Conservation (phyloP, 2,113 vertebrate genomes). For the Miniopterus natalensis region DNA sequence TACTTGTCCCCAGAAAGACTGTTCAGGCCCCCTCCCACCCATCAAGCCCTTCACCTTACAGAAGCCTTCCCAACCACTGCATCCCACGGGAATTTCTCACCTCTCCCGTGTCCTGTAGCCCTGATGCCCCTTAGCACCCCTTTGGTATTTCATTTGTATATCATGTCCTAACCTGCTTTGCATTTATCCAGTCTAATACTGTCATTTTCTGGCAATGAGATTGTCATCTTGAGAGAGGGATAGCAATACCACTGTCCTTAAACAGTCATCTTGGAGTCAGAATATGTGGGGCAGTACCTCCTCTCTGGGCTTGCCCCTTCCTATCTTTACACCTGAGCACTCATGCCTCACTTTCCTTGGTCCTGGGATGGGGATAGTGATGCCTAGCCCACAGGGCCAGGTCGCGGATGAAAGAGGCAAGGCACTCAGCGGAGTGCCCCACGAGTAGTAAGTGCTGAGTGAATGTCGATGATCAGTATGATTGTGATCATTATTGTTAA, state of each 20-base stretch:
- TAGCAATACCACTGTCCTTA: background rate
- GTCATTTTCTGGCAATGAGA: background rate
- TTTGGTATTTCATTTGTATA: background rate
- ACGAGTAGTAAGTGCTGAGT: background rate
- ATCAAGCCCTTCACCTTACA: background rate
- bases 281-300: background rate
- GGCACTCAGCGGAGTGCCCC: background rate
- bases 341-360: background rate
- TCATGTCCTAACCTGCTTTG: background rate
- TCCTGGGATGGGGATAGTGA: background rate
- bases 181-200: background rate
- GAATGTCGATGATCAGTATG: background rate
- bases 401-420: background rate
- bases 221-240: background rate
- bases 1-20: background rate
- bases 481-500: background rate
- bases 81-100: background rate
- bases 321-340: background rate
- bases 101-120: background rate
- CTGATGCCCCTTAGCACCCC: no score
- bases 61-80: background rate
- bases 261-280: background rate
- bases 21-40: background rate
- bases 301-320: background rate
- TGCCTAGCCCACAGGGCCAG: no score